Base-by-base conservation (phyloP, 2,113 vertebrate species). In the Eupsittula cactorum region DNA sequence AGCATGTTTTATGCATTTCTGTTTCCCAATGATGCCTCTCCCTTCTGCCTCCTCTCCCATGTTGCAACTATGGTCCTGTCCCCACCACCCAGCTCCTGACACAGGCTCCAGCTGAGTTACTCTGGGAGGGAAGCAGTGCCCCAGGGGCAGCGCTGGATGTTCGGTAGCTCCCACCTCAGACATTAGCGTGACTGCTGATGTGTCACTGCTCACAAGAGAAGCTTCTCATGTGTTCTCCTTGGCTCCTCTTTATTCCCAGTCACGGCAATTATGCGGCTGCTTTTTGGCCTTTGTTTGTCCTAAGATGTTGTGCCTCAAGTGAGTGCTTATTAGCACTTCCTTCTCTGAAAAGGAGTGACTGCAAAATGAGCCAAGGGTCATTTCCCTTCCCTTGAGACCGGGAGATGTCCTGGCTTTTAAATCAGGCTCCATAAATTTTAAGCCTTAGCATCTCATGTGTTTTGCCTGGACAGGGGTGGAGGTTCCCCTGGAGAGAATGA, bases 321-420 rank as follows among this genome's bases (percentile, higher is more conserved):
- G 83, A 96, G 62, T 0, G 0, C 57, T 92, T 95, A 87, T 92
- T 94, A 92, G 90, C 88, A 85, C 88, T 96, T 96, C 93, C 95
- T 94, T 93, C 88, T 92, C 82, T 75, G 59, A 85, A 93, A 96
- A 95, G 44, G 86, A 94, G 86, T 89, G 88, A 89, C 96, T 96
- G 93, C 81, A 94, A 94, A 88, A 94, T 84, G 91, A 94, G 92
- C 92, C 92, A 97, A 92, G 70, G 91, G 94, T 93, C 86, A 96
- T 95, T 96, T 97, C 95, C 93, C 62, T 94, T 97, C 92, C 78
- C 95, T 89, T 82, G 93, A 93, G 83, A 76, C 57, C 81, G 52
- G 80, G 52, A 94, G 86, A 86, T 2, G 17, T 96, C 92, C 96
- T 96, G 81, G 65, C 52, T 96, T 94, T 95, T 92, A 82, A 88